Conservation (phyloP, 37 sponge, comb jelly and placozoan genomes). For the Haliclona indistincta region DNA sequence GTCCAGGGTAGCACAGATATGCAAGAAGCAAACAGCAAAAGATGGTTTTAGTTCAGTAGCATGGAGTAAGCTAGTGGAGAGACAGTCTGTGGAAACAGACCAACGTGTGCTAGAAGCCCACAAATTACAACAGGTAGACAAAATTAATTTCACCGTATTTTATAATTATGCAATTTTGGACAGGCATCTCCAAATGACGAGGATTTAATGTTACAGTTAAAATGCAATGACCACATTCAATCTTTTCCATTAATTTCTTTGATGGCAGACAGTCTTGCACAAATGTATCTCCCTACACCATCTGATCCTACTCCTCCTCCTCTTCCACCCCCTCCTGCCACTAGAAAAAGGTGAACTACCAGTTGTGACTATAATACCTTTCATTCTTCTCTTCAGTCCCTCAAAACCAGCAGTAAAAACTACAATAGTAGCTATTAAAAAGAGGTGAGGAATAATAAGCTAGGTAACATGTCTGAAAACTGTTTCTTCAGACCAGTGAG, state of each 20-base stretch:
- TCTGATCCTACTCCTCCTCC: neutral
- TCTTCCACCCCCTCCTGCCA: neutral
- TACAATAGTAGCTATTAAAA: neutral
- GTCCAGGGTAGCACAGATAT: slow-evolving; percentile 37
- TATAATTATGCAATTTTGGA: too few species aligned
- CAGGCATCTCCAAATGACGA: slow-evolving; percentile 41
- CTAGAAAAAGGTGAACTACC: neutral
- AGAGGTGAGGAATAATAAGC: neutral
- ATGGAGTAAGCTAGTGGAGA: slow-evolving; percentile 41
- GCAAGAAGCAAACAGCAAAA: slow-evolving; percentile 38
- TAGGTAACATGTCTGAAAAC: neutral
- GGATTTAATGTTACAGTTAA: neutral
- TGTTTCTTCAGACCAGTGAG: neutral
- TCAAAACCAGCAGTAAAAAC: neutral
- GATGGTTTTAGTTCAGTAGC: slow-evolving; percentile 70
- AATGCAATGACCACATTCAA: too few species aligned
- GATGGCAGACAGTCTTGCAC: slow-evolving; percentile 48
- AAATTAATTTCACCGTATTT: too few species aligned
- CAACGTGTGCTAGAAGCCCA: slow-evolving; percentile 55
- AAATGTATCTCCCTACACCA: neutral
- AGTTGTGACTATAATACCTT: neutral
- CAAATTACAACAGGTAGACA: slow-evolving; percentile 47
- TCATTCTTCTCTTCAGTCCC: too few species aligned
- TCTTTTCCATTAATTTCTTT: too few species aligned
- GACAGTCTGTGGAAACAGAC: slow-evolving; percentile 45